A percentile compares a stretch with the other conserved stretches of the same genome.
Conservation (phyloP, 2,797 vertebrate species). For the Gallirallus australis region DNA sequence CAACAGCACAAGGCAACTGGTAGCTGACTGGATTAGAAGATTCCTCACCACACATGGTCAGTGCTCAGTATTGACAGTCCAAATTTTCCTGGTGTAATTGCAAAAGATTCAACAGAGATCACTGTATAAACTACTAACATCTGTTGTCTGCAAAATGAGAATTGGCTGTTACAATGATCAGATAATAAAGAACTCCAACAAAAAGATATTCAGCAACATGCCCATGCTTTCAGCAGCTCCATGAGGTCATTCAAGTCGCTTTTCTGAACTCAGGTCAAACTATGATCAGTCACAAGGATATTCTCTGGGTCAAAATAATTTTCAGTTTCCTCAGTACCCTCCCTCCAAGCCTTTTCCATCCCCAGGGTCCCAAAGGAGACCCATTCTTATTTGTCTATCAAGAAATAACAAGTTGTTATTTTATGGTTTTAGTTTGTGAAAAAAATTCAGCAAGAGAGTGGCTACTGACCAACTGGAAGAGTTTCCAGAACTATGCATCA, state of each 20-base stretch:
- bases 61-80: neutral
- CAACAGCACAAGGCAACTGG: neutral
- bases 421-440: constrained; percentile 16
- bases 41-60: constrained; percentile 17
- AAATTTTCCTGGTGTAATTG: neutral
- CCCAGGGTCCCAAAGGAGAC: neutral
- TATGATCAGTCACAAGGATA: neutral
- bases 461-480: constrained; percentile 16
- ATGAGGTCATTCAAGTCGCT: neutral
- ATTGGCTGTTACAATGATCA: neutral
- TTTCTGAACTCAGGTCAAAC: neutral
- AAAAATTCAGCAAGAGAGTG: constrained; percentile 1
- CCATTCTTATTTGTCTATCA: no score
- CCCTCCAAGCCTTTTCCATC: neutral
- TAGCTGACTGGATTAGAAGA: constrained; percentile 23
- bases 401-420: neutral
- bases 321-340: neutral
- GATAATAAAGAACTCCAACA: neutral
- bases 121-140: neutral
- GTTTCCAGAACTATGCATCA: neutral
- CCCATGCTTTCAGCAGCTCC: neutral
- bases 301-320: neutral
- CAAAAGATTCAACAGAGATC: neutral
- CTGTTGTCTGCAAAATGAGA: neutral
- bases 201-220: neutral